Evolutionary conservation across 2,888 invertebrate species (phyloP).

Genomic region (Esperia sulphurella): DNA sequence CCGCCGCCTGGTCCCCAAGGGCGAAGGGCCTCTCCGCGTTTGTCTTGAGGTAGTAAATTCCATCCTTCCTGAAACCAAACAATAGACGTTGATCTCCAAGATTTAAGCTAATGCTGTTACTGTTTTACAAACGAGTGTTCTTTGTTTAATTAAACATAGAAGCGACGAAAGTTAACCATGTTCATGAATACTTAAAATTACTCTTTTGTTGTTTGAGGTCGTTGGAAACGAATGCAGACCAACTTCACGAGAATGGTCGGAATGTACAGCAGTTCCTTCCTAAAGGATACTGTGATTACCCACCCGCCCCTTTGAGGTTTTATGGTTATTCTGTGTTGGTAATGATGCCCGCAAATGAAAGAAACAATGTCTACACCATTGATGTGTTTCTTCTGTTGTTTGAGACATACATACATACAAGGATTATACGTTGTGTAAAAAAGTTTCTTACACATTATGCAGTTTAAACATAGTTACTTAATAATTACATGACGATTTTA

Average conservation of each 20-base stretch:
- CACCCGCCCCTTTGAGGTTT: not conserved
- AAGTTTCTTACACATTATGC: no score
- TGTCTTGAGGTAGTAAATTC: conserved; percentile 77
- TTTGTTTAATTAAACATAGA: conserved; percentile 53
- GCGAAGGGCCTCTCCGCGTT: conserved; percentile 74
- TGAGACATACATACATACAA: no score
- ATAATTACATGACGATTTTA: no score
- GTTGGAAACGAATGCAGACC: conserved; percentile 5
- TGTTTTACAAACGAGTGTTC: conserved; percentile 46
- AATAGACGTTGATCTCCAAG: conserved; percentile 47
- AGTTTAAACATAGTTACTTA: no score
- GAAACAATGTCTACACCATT: not conserved
- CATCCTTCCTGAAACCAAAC: conserved; percentile 74
- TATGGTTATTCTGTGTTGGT: not conserved
- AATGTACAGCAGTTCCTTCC: no score
- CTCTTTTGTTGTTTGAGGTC: conserved; percentile 32
- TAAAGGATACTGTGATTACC: not conserved
- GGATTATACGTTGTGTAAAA: no score
- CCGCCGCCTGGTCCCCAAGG: conserved; percentile 49
- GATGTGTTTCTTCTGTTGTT: no score
- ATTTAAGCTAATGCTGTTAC: conserved; percentile 48
- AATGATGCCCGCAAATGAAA: not conserved
- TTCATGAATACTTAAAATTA: conserved; percentile 43
- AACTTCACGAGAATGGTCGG: not conserved
- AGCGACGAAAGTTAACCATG: conserved; percentile 37